A percentile compares a stretch with the other conserved stretches of the same genome.
These are phyloP conservation scores for Lasiommata megera DNA, from an alignment of 2,888 invertebrate genomes.

Conservation along the genomic window DNA sequence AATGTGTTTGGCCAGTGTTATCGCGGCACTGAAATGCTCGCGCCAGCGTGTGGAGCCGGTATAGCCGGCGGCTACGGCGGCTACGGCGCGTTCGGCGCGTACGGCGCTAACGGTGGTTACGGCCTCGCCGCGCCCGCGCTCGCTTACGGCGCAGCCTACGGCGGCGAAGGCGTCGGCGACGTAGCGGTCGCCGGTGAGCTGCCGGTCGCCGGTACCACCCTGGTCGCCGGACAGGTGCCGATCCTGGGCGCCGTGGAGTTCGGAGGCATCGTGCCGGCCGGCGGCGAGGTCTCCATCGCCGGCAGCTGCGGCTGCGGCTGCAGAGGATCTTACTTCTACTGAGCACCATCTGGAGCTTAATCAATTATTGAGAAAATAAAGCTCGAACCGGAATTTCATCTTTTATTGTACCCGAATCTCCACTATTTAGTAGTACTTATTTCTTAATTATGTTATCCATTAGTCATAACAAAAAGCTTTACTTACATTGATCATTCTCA, in stretches of 20 bases:
- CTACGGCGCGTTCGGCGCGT: background rate
- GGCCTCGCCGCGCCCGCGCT: conserved; percentile 4
- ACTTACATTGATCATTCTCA: too few relatives aligned
- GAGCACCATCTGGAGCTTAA: background rate
- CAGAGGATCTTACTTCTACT: conserved; percentile 6
- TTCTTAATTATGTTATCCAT: too few relatives aligned
- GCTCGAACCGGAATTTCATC: too few relatives aligned
- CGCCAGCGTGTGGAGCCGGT: conserved; percentile 25
- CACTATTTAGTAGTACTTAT: too few relatives aligned
- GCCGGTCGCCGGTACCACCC: conserved; percentile 39
- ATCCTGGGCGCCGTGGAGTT: conserved; percentile 14
- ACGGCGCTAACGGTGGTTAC: conserved; percentile 19
- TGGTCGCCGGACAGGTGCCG: conserved; percentile 29
- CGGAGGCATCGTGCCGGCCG: conserved; percentile 17
- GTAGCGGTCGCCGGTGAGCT: conserved; percentile 40
- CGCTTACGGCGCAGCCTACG: conserved; percentile 34
- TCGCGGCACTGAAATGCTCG: conserved; percentile 28
- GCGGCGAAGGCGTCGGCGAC: conserved; percentile 39
- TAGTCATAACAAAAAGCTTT: too few relatives aligned
- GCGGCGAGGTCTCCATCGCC: conserved; percentile 22
- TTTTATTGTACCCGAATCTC: too few relatives aligned
- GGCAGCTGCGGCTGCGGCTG: conserved; percentile 26
- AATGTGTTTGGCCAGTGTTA: background rate
- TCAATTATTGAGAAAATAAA: background rate
- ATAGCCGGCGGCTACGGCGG: background rate